These are phyloP conservation scores for Rhagonycha fulva DNA, from an alignment of 2,888 invertebrate species.

Conservation along the genomic window DNA sequence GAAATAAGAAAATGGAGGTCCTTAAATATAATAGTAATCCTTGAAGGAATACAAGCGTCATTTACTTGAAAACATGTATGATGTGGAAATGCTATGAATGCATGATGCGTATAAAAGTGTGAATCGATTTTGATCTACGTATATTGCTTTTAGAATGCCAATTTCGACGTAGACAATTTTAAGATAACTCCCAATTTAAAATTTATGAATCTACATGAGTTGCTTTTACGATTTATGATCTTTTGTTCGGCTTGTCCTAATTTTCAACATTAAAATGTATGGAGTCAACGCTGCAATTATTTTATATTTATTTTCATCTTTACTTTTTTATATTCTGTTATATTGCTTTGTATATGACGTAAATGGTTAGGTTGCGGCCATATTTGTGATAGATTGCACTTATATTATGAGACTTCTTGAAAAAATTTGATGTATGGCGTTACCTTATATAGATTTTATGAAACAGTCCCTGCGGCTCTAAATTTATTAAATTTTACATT, in stretches of 20 bases:
- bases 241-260: not conserved
- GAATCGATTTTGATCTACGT: conserved; percentile 9
- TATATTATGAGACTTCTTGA: conserved; percentile 14
- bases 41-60: conserved; percentile 5
- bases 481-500: not conserved
- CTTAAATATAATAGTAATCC: not conserved
- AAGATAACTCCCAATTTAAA: not conserved
- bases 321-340: not conserved
- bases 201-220: not conserved
- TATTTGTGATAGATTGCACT: conserved; percentile 24
- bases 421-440: conserved; percentile 13
- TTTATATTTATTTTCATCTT: not conserved
- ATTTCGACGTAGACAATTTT: conserved; percentile 11
- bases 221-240: not conserved
- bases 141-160: conserved; percentile 17
- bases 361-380: conserved; percentile 5
- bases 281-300: not conserved
- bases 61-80: conserved; percentile 10
- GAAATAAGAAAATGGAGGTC: not conserved
- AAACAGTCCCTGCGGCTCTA: conserved; percentile 7
- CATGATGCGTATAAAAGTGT: conserved; percentile 10
- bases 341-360: conserved; percentile 11
- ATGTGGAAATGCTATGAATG: conserved; percentile 9
- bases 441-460: conserved; percentile 14
- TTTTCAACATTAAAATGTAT: not conserved